A percentile compares a stretch with the other conserved stretches of the same genome.
phyloP scores from a whole-genome alignment of 2,797 vertebrate species.

The Peromyscus aztecus region DNA sequence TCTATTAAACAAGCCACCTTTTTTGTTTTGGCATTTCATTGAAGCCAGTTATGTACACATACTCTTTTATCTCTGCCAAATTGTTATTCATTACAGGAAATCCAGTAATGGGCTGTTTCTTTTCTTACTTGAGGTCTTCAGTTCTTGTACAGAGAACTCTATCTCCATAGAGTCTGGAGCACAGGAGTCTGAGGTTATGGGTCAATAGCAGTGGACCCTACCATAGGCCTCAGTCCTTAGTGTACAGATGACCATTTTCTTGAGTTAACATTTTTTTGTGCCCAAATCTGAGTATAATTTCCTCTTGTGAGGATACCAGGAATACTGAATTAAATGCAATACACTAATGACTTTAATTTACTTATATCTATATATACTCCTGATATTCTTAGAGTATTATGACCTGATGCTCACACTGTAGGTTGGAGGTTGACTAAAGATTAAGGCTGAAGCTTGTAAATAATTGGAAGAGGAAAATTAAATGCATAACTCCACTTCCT shows the following conservation, averaged over 20 bases:
- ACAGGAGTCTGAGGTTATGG: neutral
- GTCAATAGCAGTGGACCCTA: neutral
- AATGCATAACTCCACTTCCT: neutral
- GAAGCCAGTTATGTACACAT: neutral
- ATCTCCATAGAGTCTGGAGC: neutral
- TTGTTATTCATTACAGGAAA: neutral
- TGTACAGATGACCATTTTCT: neutral
- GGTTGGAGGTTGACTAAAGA: no score
- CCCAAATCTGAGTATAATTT: neutral
- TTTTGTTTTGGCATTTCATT: neutral
- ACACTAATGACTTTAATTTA: neutral
- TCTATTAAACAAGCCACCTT: no score
- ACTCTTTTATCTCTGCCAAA: neutral
- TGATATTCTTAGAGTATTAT: neutral
- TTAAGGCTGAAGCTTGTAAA: neutral
- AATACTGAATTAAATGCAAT: neutral
- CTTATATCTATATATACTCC: rapidly evolving
- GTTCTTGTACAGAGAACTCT: neutral
- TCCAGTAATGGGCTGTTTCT: neutral
- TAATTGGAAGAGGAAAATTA: neutral
- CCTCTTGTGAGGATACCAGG: no score
- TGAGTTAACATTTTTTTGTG: neutral
- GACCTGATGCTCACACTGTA: neutral
- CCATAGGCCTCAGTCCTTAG: neutral
- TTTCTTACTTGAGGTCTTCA: neutral